Base-by-base conservation (phyloP, 2,797 vertebrate species). In the Xenops minutus region DNA sequence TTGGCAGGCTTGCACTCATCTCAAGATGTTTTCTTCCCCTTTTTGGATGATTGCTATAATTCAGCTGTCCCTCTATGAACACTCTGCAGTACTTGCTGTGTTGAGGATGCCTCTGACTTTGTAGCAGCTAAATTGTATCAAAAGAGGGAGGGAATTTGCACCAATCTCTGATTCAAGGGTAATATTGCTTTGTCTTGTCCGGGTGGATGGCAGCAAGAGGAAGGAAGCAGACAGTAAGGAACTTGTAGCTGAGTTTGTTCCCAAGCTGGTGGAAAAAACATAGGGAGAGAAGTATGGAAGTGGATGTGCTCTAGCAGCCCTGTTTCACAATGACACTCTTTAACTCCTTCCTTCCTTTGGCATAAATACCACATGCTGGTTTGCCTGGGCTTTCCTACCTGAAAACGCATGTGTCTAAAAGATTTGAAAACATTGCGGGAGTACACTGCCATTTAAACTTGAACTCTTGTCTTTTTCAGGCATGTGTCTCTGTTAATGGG, bases 1-100 rank as follows among this genome's bases (percentile, higher is more conserved):
- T 2, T 62, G 88, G 62, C 66, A 84, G 73, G 48, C 77, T 88
- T 69, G 34, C 27, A 56, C 66, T 82, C 48, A 63, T 88, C 41
- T 94, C 44, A 82, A 30, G 66, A 86, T 88, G 71, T 93, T 92
- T 54, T 72, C n/a, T 96, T 94, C 56, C 48, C 51, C 39, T 90
- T 93, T 88, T 55, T 30, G 79, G 71, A 66, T 79, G 66, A 78
- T 86, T 86, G 80, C 80, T 81, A 1, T 73, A 79, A 94, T 73
- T 44, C 73, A 88, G 66, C 73, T 95, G 83, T 39, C 69, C 59
- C 55, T 86, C 66, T 54, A 3, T 29, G 30, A 55, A 23, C 52
- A 44, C 41, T 58, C 44, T 52, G 61, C 54, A 36, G 43, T n/a
- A 34, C 66, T 92, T 85, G 29, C 16, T 34, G 9, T 49, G 51